Conservation (phyloP, 2,888 invertebrate species). For the Lycaena phlaeas region DNA sequence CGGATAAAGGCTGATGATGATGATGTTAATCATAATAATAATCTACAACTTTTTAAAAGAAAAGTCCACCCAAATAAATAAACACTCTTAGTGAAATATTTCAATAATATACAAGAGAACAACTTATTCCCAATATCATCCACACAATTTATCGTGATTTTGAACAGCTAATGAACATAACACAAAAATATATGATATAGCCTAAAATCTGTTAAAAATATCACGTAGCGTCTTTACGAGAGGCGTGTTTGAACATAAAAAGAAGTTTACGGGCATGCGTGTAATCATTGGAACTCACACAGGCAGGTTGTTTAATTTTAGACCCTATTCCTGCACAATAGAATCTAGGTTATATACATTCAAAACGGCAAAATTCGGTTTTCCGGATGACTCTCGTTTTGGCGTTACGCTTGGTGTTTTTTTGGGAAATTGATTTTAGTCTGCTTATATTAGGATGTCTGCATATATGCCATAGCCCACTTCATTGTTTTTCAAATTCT, state of each 20-base stretch:
- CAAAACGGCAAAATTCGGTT: not conserved
- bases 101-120: too few species aligned
- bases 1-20: too few species aligned
- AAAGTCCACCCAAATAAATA: too few species aligned
- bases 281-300: slow-evolving; percentile 5
- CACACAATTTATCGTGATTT: too few species aligned
- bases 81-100: too few species aligned
- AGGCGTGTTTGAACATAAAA: slow-evolving; percentile 58
- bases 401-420: not conserved
- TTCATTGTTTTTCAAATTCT: too few species aligned
- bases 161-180: too few species aligned
- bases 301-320: not conserved
- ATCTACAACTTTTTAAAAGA: too few species aligned
- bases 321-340: not conserved
- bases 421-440: not conserved
- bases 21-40: too few species aligned
- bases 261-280: slow-evolving; percentile 45
- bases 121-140: too few species aligned
- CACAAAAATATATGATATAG: not conserved
- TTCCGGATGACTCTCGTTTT: not conserved
- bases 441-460: too few species aligned
- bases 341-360: not conserved
- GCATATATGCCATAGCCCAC: too few species aligned
- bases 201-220: slow-evolving; percentile 40
- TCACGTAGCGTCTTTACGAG: slow-evolving; percentile 60